Conservation (phyloP, 2,888 invertebrate genomes). For the Lomographa bimaculata region DNA sequence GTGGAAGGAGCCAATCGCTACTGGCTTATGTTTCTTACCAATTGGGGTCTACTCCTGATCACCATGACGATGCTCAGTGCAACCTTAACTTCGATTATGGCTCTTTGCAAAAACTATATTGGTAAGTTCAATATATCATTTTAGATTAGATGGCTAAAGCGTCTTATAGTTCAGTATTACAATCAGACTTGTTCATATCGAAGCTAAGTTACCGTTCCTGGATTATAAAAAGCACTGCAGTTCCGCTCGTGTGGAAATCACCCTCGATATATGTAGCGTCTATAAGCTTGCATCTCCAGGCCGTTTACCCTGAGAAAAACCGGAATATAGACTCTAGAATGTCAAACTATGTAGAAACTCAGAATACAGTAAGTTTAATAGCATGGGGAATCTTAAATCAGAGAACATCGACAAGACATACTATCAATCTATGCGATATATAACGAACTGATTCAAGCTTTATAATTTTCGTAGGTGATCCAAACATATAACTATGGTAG, state of each 20-base stretch:
- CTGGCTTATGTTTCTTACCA: conserved; percentile 71
- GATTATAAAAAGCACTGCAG: conserved; percentile 5
- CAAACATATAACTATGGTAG: too few relatives aligned
- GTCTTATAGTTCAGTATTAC: too few relatives aligned
- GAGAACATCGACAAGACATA: too few relatives aligned
- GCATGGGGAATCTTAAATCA: too few relatives aligned
- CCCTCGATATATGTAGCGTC: conserved; percentile 6
- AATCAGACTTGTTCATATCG: too few relatives aligned
- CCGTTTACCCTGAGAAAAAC: conserved; percentile 16
- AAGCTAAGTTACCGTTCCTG: conserved; percentile 7
- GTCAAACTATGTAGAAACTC: too few relatives aligned
- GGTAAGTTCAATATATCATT: too few relatives aligned
- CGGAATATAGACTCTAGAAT: conserved; percentile 15
- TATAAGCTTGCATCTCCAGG: conserved; percentile 4
- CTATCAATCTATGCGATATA: too few relatives aligned
- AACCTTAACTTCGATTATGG: conserved; percentile 52
- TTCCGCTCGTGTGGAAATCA: conserved; percentile 16
- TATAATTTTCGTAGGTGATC: too few relatives aligned
- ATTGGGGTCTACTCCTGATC: conserved; percentile 69
- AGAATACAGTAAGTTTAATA: too few relatives aligned
- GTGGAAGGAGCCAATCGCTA: conserved; percentile 41
- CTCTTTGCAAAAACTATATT: conserved; percentile 42
- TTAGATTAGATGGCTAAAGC: too few relatives aligned
- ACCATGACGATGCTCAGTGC: conserved; percentile 51
- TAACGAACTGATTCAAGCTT: too few relatives aligned